A percentile compares a stretch with the other conserved stretches of the same genome.
Conservation (phyloP, 2,797 vertebrate species). For the Parambassis ranga region DNA sequence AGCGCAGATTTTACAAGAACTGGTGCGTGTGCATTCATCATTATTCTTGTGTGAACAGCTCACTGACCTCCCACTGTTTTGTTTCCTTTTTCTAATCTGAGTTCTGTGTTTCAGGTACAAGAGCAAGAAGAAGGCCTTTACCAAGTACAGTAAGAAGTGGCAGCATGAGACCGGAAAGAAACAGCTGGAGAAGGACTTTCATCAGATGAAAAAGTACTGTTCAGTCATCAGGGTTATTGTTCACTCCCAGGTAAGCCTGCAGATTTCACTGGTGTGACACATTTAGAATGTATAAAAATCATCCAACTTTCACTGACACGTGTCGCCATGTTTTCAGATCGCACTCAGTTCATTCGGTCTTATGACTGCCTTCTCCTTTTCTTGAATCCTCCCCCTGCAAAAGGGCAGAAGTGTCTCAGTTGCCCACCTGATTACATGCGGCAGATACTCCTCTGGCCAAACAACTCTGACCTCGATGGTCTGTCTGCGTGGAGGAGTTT, state of each 20-base stretch:
- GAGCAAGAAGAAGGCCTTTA: conserved; percentile 96
- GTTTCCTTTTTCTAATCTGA: neutral
- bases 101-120: conserved; percentile 81
- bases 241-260: conserved; percentile 91
- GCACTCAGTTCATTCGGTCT: neutral
- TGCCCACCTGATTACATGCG: conserved; percentile 9
- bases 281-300: neutral
- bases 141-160: conserved; percentile 93
- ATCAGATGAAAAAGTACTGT: conserved; percentile 91
- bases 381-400: neutral
- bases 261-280: neutral
- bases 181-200: conserved; percentile 92
- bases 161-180: conserved; percentile 87
- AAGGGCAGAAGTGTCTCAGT: conserved; percentile 28
- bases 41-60: neutral
- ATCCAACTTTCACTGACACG: neutral
- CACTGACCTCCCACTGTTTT: neutral
- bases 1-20: conserved; percentile 93
- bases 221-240: conserved; percentile 89
- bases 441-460: conserved; percentile 7
- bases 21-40: conserved; percentile 74
- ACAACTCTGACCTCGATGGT: neutral
- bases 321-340: neutral
- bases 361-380: neutral
- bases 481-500: conserved; percentile 56